phyloP scores from a whole-genome alignment of 2,797 vertebrate genomes.

The Phataginus tricuspis region DNA sequence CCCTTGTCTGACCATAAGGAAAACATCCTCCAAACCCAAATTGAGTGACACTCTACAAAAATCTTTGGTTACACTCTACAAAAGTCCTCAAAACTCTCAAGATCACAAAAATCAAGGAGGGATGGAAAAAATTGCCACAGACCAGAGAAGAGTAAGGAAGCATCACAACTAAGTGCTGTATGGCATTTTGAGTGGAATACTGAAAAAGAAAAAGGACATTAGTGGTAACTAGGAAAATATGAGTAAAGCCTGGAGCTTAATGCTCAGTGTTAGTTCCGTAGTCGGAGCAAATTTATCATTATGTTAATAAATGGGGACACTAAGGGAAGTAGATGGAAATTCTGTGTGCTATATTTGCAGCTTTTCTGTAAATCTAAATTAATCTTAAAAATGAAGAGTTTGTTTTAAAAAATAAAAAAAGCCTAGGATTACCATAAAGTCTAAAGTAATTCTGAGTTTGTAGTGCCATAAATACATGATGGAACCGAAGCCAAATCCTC shows the following conservation, averaged over 20 bases:
- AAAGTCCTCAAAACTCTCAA: background rate
- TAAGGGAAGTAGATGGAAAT: background rate
- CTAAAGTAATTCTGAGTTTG: background rate
- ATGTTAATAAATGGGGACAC: background rate
- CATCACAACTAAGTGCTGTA: background rate
- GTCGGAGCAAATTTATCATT: background rate
- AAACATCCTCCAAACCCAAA: background rate
- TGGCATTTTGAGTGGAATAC: background rate
- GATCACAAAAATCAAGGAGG: background rate
- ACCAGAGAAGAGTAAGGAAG: background rate
- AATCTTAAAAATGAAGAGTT: background rate
- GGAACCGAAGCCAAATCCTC: background rate
- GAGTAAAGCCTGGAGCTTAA: background rate
- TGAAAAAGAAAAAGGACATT: background rate
- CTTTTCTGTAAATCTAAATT: background rate
- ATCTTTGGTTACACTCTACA: background rate
- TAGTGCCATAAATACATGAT: background rate
- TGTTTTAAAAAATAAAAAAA: background rate
- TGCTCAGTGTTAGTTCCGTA: background rate
- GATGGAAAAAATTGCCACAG: background rate
- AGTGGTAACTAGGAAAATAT: background rate
- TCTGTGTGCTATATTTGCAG: background rate
- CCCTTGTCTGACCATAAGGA: background rate
- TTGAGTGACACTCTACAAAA: background rate
- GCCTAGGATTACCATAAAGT: background rate